Base-by-base conservation (phyloP, 2,888 invertebrate species). In the Cyrtodaria siliqua region DNA sequence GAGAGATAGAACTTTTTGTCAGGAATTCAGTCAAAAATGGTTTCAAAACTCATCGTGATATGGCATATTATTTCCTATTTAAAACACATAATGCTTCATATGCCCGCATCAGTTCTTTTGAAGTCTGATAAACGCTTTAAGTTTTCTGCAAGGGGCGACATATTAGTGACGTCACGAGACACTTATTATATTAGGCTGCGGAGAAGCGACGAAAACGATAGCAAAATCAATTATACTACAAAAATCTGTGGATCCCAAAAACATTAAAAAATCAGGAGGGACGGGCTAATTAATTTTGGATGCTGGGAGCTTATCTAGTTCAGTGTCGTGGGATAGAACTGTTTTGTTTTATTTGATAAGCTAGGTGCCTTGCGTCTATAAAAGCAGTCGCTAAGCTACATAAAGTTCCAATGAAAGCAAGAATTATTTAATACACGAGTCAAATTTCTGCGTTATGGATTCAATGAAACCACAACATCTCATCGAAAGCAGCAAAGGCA, bases 21-120 rank as follows among this genome's bases (percentile, higher is more conserved):
- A 23, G 52, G 49, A 57, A 38, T 50, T 12, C 44, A 59, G 67
- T 57, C 67, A 59, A 52, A 24, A 68, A 68, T 57, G 42, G 50
- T 26, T 52, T 44, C 16, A 44, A 52, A 60, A 68, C 57, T 42
- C 42, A 74, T 68, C 74, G 50, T 44, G 63, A 67, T 63, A 68
- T 63, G 44, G 29, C 52, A 59, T 67, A 55, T 73, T 60, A 67
- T 67, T 61, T 73, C 67, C 66, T 67, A 73, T 73, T 73, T 67
- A 73, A 73, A 73, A 67, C 73, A 61, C 73, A 67, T 73, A 49
- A 62, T 66, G 38, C 38, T 56, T 49, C 23, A 50, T 47, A 50
- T 33, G 49, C 62, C 61, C 50, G 67, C 50, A 61, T 61, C 47
- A 38, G 42, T 53, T 52, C 71, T 53, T 67, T 67, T 61, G 63